Evolutionary conservation across 2,888 invertebrate species (phyloP).

Genomic region (Euplagia quadripunctaria): DNA sequence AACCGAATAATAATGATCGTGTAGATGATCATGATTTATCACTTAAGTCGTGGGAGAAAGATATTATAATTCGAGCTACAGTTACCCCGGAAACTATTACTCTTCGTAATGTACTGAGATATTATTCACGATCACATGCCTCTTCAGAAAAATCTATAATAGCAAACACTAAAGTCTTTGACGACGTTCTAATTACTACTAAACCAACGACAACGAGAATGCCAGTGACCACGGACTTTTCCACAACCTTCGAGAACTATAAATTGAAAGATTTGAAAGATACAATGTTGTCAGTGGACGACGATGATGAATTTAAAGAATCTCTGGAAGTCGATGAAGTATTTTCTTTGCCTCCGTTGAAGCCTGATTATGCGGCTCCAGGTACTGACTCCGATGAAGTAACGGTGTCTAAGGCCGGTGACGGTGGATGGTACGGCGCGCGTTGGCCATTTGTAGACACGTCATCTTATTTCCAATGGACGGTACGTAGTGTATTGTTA

Average conservation of each 20-base stretch:
- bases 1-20: constrained; percentile 67
- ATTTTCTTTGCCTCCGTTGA: constrained; percentile 78
- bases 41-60: constrained; percentile 78
- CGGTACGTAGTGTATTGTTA: constrained; percentile 81
- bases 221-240: constrained; percentile 63
- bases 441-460: constrained; percentile 90
- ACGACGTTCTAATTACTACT: constrained; percentile 77
- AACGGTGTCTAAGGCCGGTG: constrained; percentile 76
- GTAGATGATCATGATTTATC: constrained; percentile 72
- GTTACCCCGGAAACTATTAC: constrained; percentile 74
- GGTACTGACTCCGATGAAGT: constrained; percentile 78
- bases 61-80: constrained; percentile 76
- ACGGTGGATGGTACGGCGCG: constrained; percentile 87
- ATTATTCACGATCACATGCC: constrained; percentile 67
- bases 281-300: constrained; percentile 78
- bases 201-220: constrained; percentile 66
- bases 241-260: constrained; percentile 65
- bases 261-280: constrained; percentile 80
- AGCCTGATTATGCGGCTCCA: constrained; percentile 68
- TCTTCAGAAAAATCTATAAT: constrained; percentile 69
- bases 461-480: constrained; percentile 90
- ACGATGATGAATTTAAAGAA: constrained; percentile 83
- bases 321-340: constrained; percentile 82
- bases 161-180: constrained; percentile 68
- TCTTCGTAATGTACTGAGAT: constrained; percentile 70